These are phyloP conservation scores for Bhutanitis thaidina DNA, from an alignment of 2,888 invertebrate genomes.

Conservation along the genomic window DNA sequence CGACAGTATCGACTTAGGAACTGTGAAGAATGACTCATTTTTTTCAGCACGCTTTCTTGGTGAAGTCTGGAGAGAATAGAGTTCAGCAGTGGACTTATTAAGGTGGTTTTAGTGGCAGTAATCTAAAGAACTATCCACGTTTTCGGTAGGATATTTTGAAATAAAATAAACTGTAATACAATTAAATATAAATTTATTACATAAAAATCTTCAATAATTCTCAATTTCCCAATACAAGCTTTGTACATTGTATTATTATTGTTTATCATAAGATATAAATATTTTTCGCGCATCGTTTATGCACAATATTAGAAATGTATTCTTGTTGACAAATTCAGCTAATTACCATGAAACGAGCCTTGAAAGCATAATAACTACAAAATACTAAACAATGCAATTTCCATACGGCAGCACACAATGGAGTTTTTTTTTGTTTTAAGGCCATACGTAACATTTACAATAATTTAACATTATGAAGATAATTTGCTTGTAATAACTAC, in stretches of 20 bases:
- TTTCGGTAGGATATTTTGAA: too few relatives aligned
- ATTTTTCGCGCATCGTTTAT: not conserved
- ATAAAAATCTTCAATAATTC: not conserved
- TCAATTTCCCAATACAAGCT: not conserved
- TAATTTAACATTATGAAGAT: not conserved
- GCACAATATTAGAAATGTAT: not conserved
- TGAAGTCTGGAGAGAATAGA: too few relatives aligned
- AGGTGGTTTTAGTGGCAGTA: too few relatives aligned
- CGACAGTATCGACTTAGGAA: too few relatives aligned
- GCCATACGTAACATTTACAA: not conserved
- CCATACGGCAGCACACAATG: not conserved
- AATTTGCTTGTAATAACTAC: too few relatives aligned
- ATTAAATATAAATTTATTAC: not conserved
- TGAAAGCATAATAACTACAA: not conserved
- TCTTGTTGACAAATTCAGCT: not conserved
- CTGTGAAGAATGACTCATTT: too few relatives aligned
- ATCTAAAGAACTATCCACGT: too few relatives aligned
- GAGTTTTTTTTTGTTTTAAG: not conserved
- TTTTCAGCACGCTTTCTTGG: too few relatives aligned
- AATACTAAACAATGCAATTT: constrained; percentile 2
- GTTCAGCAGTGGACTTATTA: too few relatives aligned
- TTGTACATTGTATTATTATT: not conserved
- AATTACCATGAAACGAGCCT: not conserved
- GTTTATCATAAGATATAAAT: not conserved
- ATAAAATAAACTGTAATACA: not conserved